Evolutionary conservation across 2,888 invertebrate genomes (phyloP), one percentile per base, ranked within the genome.

Genomic region (Lacanobia oleracea): DNA sequence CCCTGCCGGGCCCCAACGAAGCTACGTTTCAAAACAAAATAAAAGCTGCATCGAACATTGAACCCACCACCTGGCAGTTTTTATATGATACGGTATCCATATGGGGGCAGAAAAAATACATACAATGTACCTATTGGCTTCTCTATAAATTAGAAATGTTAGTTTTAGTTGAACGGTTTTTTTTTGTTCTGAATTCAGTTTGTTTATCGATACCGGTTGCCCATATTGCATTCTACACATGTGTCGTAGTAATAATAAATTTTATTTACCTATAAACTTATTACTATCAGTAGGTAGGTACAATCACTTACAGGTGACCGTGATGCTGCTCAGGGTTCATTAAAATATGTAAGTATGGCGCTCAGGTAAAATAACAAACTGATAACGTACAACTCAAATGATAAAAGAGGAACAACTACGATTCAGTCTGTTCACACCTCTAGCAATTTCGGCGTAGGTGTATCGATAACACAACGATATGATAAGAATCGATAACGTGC

Each of bases 51-150:
- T 85, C 89, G 94, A 91, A 85, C 93, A 90, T 90, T 94, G 94
- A 95, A 94, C 94, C 85, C 87, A 67, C 88, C 95, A 95, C 94
- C 95, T 95, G 95, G 95, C 91, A 80, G 88, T 90, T 90, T 91
- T 91, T 90, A 86, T 91, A 72, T 85, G 81, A 89, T 87, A 88
- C 86, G 69, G 72, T 80, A 86, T 77, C 77, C 83, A 78, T 75
- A 77, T 67, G 82, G 74, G 70, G 77, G 9, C 59, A 71, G 53
- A 63, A 73, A 77, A 69, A 77, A 57, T 21, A 66, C 21, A 56
- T 48, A 51, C 70, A 27, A 10, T 27, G 43, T 67, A 83, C 48
- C 57, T 61, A 67, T 74, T 51, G 56, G 63, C 54, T 67, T 53
- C 54, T 27, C n/a, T 59, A 67, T 67, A 45, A 37, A 51, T 72